phyloP scores from a whole-genome alignment of 2,113 vertebrate species.

The Thryonomys swinderianus region DNA sequence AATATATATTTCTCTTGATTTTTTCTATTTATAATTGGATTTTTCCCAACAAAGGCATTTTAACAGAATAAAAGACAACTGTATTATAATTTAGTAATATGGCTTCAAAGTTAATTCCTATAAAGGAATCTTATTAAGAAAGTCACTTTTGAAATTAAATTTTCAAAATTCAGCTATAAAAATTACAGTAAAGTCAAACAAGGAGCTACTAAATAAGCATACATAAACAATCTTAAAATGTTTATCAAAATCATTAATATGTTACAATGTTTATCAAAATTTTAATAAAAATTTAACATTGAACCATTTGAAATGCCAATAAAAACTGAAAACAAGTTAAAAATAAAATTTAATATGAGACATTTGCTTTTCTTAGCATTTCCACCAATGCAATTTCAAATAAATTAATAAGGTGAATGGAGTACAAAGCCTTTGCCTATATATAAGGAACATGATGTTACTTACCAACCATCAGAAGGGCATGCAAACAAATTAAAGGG shows the following conservation, averaged over 20 bases:
- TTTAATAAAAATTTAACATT: constrained; percentile 34
- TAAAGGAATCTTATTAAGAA: neutral
- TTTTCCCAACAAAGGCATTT: neutral
- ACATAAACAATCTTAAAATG: neutral
- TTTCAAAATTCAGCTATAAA: constrained; percentile 42
- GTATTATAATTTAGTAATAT: neutral
- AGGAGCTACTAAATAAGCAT: constrained; percentile 29
- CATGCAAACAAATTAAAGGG: constrained; percentile 68
- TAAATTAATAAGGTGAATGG: neutral
- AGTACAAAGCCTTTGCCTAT: neutral
- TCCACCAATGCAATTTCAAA: neutral
- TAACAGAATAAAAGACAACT: neutral
- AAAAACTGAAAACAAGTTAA: neutral
- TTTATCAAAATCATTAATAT: neutral
- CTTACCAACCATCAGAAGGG: constrained; percentile 63
- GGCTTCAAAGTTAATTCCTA: constrained; percentile 42
- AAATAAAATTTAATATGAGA: constrained; percentile 26
- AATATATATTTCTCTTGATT: neutral
- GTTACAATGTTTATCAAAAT: neutral
- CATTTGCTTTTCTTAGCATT: neutral
- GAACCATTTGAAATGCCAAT: constrained; percentile 40
- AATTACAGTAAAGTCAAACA: constrained; percentile 37
- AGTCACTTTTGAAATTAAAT: constrained; percentile 25
- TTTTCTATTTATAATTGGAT: neutral
- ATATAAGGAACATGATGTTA: constrained; percentile 46